phyloP scores from a whole-genome alignment of 1,140 invertebrate species.

The Popillia japonica region DNA sequence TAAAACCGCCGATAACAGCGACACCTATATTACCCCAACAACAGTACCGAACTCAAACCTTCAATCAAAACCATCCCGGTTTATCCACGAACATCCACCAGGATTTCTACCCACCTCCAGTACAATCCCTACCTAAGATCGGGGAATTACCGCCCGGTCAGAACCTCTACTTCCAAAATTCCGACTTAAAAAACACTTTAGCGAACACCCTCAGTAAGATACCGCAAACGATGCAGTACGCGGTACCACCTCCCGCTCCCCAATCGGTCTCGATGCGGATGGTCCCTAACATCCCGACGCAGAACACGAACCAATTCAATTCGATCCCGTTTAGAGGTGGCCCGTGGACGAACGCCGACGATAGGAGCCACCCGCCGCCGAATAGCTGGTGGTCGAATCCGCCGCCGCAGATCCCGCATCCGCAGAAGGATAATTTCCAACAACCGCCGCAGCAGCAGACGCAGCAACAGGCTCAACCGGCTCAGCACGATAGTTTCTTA shows the following conservation, averaged over 20 bases:
- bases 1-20: slow-evolving; percentile 35
- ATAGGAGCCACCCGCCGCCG: slow-evolving; percentile 6
- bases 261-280: slow-evolving; percentile 3
- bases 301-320: background rate
- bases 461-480: background rate
- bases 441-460: background rate
- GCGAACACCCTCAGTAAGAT: slow-evolving; percentile 1
- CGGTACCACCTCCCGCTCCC: background rate
- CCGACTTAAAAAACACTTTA: slow-evolving; percentile 12
- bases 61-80: slow-evolving; percentile 40
- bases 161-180: slow-evolving; percentile 19
- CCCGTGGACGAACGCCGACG: background rate
- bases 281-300: slow-evolving; percentile 7
- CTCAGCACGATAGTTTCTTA: slow-evolving; percentile 35
- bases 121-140: slow-evolving; percentile 39
- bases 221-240: slow-evolving; percentile 7
- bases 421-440: slow-evolving; percentile 29
- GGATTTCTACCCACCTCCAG: slow-evolving; percentile 35
- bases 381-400: slow-evolving; percentile 41
- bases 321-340: background rate
- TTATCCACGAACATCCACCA: slow-evolving; percentile 35
- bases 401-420: background rate
- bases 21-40: slow-evolving; percentile 22
- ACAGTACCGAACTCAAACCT: slow-evolving; percentile 39
- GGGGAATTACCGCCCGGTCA: slow-evolving; percentile 14